Evolutionary conservation across 2,797 vertebrate species (phyloP), one percentile per base, ranked within the genome.

Genomic region (Sebastes jordani): DNA sequence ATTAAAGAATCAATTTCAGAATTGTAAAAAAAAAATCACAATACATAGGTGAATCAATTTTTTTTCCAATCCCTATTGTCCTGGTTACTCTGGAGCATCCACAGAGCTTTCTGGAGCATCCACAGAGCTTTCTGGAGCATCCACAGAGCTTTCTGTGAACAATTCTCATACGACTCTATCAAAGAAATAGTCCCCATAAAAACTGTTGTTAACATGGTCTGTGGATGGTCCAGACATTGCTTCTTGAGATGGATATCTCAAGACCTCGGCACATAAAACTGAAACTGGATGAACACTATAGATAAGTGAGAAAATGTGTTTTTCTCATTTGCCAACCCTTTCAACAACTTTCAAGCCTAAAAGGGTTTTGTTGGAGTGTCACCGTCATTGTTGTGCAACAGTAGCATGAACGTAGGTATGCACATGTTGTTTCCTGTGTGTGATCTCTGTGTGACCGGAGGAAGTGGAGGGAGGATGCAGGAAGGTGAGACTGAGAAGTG

Each of bases 401-500:
- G 49, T 5, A 34, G 27, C 27, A 58, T 22, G 52, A 54, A 65
- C 73, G 64, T 23, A 38, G 23, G 7, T 23, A 9, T 63, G 23
- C 74, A 74, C 11, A 20, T 56, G 52, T 69, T 76, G 76, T 61
- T 82, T 84, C 72, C 73, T 84, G 80, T 64, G 74, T 62, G 82
- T 29, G 82, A 84, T 83, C 71, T 64, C 73, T 74, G 77, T 56
- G 78, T 86, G 87, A 83, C 78, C 38, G 54, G 82, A 89, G 86
- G 82, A 89, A 88, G 71, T 71, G 68, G 62, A 69, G 29, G 38
- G 67, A 76, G 80, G 80, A 66, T 65, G 84, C 61, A 81, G 65
- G 49, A 82, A 88, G 87, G 85, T 88, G 82, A 90, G 72, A 83
- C 63, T 79, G 86, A 90, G 85, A 83, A 61, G 75, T 27, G 64